Conservation (phyloP, 2,888 invertebrate genomes). For the Anthoptus insignis region DNA sequence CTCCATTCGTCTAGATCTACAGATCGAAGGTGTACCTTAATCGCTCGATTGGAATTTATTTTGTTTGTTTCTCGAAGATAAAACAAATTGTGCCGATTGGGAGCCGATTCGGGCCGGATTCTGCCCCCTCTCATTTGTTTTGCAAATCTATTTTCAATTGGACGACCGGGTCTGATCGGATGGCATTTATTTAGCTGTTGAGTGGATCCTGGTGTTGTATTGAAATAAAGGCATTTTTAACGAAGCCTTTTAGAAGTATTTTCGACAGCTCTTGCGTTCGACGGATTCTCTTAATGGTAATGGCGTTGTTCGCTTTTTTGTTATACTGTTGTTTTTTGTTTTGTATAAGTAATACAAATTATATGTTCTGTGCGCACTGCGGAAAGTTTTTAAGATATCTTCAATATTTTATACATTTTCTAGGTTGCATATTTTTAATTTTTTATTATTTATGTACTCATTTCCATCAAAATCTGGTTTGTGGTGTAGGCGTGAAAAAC, state of each 20-base stretch:
- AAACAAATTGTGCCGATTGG: conserved; percentile 71
- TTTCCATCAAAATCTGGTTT: no score
- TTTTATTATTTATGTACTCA: no score
- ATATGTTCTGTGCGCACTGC: background rate
- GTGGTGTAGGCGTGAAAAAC: no score
- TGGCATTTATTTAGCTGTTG: conserved; percentile 34
- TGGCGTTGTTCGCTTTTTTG: conserved; percentile 18
- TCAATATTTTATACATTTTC: no score
- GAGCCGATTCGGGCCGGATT: conserved; percentile 52
- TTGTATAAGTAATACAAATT: conserved; percentile 5
- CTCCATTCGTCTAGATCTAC: conserved; percentile 63
- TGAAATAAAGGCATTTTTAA: conserved; percentile 35
- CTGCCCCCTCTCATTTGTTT: conserved; percentile 57
- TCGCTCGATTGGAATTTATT: conserved; percentile 77
- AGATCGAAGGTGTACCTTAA: conserved; percentile 74
- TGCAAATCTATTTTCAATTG: conserved; percentile 62
- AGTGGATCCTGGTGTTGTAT: conserved; percentile 28
- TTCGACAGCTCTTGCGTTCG: no score
- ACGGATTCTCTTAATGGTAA: conserved; percentile 21
- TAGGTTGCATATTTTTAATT: no score
- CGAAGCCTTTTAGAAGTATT: conserved; percentile 31
- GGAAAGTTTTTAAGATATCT: no score
- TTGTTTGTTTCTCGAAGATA: conserved; percentile 58
- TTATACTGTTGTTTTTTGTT: background rate
- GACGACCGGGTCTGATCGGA: conserved; percentile 39